A percentile compares a stretch with the other conserved stretches of the same genome.
Conservation (phyloP, 37 sponge, comb jelly and placozoan species). For the Aplysina aerophoba region DNA sequence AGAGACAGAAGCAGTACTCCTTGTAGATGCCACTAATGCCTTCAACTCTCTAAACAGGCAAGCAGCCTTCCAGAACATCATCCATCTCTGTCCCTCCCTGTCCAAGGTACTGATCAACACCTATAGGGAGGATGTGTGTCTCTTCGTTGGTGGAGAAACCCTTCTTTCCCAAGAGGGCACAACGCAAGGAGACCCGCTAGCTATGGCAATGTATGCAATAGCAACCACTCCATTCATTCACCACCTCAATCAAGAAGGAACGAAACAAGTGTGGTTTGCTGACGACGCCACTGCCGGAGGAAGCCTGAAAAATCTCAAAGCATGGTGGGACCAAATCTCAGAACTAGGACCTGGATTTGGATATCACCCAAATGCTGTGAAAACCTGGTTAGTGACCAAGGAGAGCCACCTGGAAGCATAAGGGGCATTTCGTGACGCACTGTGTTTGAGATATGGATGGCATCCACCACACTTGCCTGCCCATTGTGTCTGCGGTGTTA, state of each 20-base stretch:
- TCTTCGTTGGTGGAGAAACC: slow-evolving; percentile 8
- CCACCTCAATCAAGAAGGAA: not conserved
- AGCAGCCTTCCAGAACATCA: not conserved
- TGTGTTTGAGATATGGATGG: slow-evolving; percentile 9
- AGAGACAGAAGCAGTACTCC: not conserved
- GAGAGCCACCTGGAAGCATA: not conserved
- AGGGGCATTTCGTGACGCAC: not conserved
- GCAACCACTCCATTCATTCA: not conserved
- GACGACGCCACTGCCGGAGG: slow-evolving; percentile 3
- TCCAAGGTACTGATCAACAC: not conserved
- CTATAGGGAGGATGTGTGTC: not conserved
- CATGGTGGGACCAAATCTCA: not conserved
- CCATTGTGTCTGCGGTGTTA: slow-evolving; percentile 2
- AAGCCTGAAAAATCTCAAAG: not conserved
- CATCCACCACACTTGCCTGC: not conserved
- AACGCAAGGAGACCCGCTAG: slow-evolving; percentile 3
- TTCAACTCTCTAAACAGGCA: not conserved
- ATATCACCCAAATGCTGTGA: not conserved
- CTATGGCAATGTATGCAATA: not conserved
- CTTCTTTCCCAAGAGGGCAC: slow-evolving; percentile 8
- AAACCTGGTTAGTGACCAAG: not conserved
- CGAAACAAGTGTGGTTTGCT: not conserved
- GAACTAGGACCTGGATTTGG: not conserved
- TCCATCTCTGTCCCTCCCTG: not conserved
- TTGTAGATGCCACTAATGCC: slow-evolving; percentile 13